Evolutionary conservation across 2,113 vertebrate species (phyloP), one percentile per base, ranked within the genome.

Genomic region (Chlamydotis undulata): DNA sequence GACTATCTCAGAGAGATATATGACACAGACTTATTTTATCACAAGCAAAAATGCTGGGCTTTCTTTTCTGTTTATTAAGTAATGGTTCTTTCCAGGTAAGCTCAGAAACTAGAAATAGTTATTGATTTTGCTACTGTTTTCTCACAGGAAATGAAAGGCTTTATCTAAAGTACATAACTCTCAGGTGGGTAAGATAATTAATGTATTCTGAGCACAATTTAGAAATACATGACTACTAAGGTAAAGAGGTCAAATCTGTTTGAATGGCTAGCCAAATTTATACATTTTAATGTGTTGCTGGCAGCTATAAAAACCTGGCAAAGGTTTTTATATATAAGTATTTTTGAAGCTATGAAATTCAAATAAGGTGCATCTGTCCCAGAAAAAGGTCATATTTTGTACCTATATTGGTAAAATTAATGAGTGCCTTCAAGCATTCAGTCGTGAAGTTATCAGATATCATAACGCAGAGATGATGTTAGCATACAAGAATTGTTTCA

Each of bases 111-210:
- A 89, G 56, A 95, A 95, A 55, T 16, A 52, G 68, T 67, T 94
- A 87, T 86, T 92, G 89, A 83, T 92, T 92, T 94, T 91, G 9
- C 9, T 87, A 75, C 45, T 84, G 19, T 81, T 92, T 92, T 91
- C 47, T 91, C 73, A 82, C 73, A 74, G 87, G 94, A 94, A 94
- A 95, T 92, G 78, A 81, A 92, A 95, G 83, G 56, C 33, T 95
- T 87, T 75, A 83, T 92, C 76, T 92, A 65, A 95, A 89, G 56
- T 52, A 89, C 37, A 67, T 89, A 89, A 83, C 81, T 91, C 43
- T 89, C 69, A 83, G 26, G 13, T 83, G n/a, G 35, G 45, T 69
- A 31, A 77, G 45, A 57, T 74, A 95, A 95, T 64, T 45, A 73
- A 86, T 77, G 41, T 47, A 63, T 77, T 83, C 71, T 77, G 23